These are phyloP conservation scores for Drosophila antonietae DNA, from an alignment of 2,888 invertebrate genomes.

Conservation along the genomic window DNA sequence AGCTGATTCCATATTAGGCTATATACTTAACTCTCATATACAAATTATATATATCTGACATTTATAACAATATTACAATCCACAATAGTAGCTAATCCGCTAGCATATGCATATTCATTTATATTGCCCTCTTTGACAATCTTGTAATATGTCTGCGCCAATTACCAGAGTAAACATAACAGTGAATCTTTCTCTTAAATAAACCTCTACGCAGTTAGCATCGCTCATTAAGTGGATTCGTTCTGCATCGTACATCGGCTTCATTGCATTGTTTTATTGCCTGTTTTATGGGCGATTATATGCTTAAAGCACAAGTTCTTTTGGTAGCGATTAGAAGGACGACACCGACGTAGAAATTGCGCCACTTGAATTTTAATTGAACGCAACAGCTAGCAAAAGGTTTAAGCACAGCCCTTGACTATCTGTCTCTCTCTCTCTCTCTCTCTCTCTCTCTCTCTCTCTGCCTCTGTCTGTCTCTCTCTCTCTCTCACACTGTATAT, in stretches of 20 bases:
- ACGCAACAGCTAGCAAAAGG: slow-evolving; percentile 71
- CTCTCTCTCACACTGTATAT: neutral
- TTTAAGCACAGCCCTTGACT: slow-evolving; percentile 18
- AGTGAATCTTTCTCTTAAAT: slow-evolving; percentile 19
- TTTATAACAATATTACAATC: neutral
- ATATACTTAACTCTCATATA: no score
- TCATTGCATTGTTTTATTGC: slow-evolving; percentile 72
- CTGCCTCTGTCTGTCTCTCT: neutral
- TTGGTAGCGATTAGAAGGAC: slow-evolving; percentile 23
- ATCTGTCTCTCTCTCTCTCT: neutral
- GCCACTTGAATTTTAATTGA: slow-evolving; percentile 83
- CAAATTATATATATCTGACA: neutral
- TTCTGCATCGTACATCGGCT: slow-evolving; percentile 27
- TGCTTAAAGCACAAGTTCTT: slow-evolving; percentile 74
- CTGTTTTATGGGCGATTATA: slow-evolving; percentile 78
- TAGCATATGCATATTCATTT: neutral
- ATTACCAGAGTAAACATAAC: slow-evolving; percentile 43
- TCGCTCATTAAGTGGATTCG: slow-evolving; percentile 64
- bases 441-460: neutral
- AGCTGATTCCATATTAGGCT: no score
- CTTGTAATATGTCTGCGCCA: slow-evolving; percentile 52
- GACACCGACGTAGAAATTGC: slow-evolving; percentile 74
- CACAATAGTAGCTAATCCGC: neutral
- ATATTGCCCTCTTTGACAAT: slow-evolving; percentile 17
- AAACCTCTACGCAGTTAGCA: slow-evolving; percentile 46